phyloP scores from a whole-genome alignment of 1,140 invertebrate species.

The Drosophila melanica region DNA sequence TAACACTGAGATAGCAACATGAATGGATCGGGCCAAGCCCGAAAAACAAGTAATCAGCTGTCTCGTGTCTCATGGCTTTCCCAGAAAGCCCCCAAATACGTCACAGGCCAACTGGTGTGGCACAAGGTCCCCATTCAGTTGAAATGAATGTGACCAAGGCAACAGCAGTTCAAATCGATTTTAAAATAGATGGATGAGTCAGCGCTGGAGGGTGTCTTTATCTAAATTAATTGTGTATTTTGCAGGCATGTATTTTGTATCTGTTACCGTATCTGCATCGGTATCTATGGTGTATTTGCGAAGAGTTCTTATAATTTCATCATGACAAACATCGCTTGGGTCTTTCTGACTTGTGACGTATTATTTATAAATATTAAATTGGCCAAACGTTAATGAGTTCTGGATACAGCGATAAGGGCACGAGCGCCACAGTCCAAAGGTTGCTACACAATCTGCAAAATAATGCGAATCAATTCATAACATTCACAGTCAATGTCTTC shows the following conservation, averaged over 20 bases:
- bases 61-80: constrained; percentile 22
- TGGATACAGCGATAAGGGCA: constrained; percentile 6
- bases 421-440: constrained; percentile 16
- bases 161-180: constrained; percentile 13
- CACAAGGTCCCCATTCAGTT: neutral
- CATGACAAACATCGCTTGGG: constrained; percentile 11
- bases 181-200: constrained; percentile 20
- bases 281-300: constrained; percentile 15
- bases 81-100: constrained; percentile 22
- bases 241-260: constrained; percentile 32
- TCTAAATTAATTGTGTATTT: constrained; percentile 37
- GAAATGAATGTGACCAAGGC: constrained; percentile 27
- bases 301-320: constrained; percentile 34
- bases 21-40: constrained; percentile 2
- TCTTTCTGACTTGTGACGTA: constrained; percentile 25
- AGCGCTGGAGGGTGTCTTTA: constrained; percentile 10
- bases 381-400: constrained; percentile 5
- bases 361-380: constrained; percentile 27
- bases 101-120: constrained; percentile 5
- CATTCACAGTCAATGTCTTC: neutral
- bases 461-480: constrained; percentile 1
- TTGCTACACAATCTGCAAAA: constrained; percentile 46
- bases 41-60: constrained; percentile 2
- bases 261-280: constrained; percentile 19
- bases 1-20: neutral